Evolutionary conservation across 2,113 vertebrate species (phyloP).

Genomic region (Gavialis gangeticus): DNA sequence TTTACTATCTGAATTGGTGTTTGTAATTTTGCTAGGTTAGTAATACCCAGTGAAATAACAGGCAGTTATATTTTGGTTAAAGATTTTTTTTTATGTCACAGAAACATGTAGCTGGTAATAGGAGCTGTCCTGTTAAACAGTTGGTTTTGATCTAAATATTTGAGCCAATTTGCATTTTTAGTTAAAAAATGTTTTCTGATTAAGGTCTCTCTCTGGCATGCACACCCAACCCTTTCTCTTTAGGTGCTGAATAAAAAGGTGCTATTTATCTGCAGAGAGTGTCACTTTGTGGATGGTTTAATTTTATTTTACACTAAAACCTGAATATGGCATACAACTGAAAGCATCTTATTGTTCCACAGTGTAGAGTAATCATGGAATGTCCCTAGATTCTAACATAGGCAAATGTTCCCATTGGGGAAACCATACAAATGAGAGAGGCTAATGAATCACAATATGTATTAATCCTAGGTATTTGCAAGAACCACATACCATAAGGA

Average conservation of each 20-base stretch:
- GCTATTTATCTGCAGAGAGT: constrained; percentile 28
- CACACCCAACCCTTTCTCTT: constrained; percentile 40
- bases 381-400: constrained; percentile 18
- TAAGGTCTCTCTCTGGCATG: constrained; percentile 10
- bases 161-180: background rate
- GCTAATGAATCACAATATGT: constrained; percentile 64
- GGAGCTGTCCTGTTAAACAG: background rate
- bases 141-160: fast-evolving
- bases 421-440: constrained; percentile 51
- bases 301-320: constrained; percentile 76
- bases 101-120: background rate
- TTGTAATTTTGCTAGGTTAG: constrained; percentile 39
- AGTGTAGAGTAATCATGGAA: constrained; percentile 57
- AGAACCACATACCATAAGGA: background rate
- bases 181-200: constrained; percentile 35
- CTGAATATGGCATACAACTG: constrained; percentile 48
- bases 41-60: constrained; percentile 12
- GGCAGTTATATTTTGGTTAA: background rate
- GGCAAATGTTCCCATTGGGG: constrained; percentile 63
- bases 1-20: background rate
- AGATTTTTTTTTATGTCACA: constrained; percentile 2
- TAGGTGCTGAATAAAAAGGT: constrained; percentile 66
- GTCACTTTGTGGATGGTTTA: constrained; percentile 72
- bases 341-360: constrained; percentile 65
- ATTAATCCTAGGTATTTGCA: constrained; percentile 53